Conservation (phyloP, 2,797 vertebrate genomes). For the Lutjanus argentimaculatus region DNA sequence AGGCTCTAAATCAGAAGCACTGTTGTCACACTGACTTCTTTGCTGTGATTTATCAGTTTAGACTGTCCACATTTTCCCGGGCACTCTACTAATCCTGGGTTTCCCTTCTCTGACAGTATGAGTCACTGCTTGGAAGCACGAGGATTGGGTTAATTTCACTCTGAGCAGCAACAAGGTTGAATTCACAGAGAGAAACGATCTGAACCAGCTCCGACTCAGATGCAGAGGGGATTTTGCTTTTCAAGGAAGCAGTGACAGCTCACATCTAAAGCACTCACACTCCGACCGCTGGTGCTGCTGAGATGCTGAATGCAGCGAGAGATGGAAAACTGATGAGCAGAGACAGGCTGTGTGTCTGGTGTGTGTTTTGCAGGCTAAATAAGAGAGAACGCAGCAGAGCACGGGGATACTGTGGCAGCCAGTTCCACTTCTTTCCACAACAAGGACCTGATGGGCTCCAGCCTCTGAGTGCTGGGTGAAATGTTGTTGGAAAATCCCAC, state of each 20-base stretch:
- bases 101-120: not conserved
- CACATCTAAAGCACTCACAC: constrained; percentile 14
- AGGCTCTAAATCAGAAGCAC: not conserved
- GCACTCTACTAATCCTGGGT: not conserved
- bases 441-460: constrained; percentile 12
- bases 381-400: not conserved
- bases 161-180: constrained; percentile 1
- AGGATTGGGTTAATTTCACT: not conserved
- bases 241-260: constrained; percentile 31
- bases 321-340: not conserved
- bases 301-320: constrained; percentile 12
- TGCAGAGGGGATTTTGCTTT: constrained; percentile 15
- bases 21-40: not conserved
- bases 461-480: not conserved
- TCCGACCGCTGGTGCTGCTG: not conserved
- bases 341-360: not conserved
- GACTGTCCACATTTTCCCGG: not conserved
- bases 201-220: not conserved
- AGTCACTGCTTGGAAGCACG: not conserved
- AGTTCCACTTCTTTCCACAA: not conserved
- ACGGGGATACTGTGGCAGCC: not conserved
- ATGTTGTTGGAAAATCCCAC: constrained; percentile 2
- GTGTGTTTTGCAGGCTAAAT: not conserved
- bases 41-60: not conserved
- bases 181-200: not conserved